Conservation (phyloP, 2,888 invertebrate species). For the Pseudococcus viburni region DNA sequence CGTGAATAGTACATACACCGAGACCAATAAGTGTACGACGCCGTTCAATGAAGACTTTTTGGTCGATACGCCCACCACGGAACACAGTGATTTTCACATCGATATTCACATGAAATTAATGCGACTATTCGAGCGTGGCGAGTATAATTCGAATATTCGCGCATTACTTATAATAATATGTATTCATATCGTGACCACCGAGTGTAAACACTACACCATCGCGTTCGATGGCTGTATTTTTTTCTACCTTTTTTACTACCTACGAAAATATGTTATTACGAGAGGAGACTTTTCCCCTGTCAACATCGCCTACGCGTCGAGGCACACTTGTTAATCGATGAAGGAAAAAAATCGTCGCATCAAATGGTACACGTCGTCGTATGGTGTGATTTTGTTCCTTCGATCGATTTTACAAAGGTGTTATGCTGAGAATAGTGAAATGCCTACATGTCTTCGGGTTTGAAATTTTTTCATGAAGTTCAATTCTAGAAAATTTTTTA, state of each 20-base stretch:
- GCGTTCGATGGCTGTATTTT: constrained; percentile 5
- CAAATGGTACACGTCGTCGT: constrained; percentile 3
- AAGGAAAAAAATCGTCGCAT: neutral
- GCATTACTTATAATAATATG: constrained; percentile 58
- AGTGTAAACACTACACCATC: constrained; percentile 49
- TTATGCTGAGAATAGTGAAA: neutral
- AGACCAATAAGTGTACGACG: constrained; percentile 63
- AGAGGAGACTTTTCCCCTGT: constrained; percentile 39
- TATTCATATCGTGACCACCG: constrained; percentile 51
- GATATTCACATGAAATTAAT: constrained; percentile 66
- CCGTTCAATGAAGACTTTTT: constrained; percentile 59
- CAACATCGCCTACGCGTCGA: neutral
- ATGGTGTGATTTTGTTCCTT: neutral
- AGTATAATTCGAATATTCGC: constrained; percentile 66
- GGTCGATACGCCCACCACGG: constrained; percentile 64
- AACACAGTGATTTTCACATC: constrained; percentile 64
- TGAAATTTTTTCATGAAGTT: no score
- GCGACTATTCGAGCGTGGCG: constrained; percentile 64
- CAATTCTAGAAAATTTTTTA: no score
- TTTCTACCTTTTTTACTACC: neutral
- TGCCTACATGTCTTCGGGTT: neutral
- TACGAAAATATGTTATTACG: constrained; percentile 31
- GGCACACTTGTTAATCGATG: constrained; percentile 24
- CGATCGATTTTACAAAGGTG: neutral
- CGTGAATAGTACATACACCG: constrained; percentile 64